Evolutionary conservation across 2,888 invertebrate genomes (phyloP).

Genomic region (Yponomeuta malinellus): DNA sequence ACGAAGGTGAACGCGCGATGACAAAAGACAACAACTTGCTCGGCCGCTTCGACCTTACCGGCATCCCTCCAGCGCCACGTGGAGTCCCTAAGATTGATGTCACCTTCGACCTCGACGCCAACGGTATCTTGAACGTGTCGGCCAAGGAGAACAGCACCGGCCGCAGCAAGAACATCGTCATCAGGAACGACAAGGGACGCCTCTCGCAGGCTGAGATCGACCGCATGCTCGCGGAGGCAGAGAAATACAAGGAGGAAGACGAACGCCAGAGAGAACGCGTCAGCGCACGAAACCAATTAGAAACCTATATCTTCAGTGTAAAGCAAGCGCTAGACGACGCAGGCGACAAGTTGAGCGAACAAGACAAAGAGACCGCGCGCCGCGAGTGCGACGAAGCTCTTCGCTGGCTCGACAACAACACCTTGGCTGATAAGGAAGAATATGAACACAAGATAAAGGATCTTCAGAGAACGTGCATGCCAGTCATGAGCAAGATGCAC

Average conservation of each 20-base stretch:
- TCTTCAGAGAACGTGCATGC: slow-evolving; percentile 74
- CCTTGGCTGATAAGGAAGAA: slow-evolving; percentile 79
- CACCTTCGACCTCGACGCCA: slow-evolving; percentile 85
- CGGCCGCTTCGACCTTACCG: slow-evolving; percentile 79
- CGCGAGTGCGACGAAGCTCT: slow-evolving; percentile 76
- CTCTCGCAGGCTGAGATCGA: slow-evolving; percentile 89
- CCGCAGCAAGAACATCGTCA: slow-evolving; percentile 84
- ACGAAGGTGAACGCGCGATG: slow-evolving; percentile 87
- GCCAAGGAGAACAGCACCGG: slow-evolving; percentile 82
- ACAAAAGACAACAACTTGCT: slow-evolving; percentile 84
- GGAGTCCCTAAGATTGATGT: slow-evolving; percentile 82
- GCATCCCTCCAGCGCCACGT: slow-evolving; percentile 81
- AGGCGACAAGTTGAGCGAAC: slow-evolving; percentile 75
- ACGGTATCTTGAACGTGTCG: slow-evolving; percentile 88
- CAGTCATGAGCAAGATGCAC: slow-evolving; percentile 74
- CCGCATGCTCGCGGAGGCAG: slow-evolving; percentile 84
- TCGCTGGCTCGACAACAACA: slow-evolving; percentile 83
- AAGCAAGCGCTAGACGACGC: slow-evolving; percentile 81
- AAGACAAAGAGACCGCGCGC: slow-evolving; percentile 77
- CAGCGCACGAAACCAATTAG: slow-evolving; percentile 81
- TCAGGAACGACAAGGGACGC: slow-evolving; percentile 88
- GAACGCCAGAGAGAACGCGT: slow-evolving; percentile 81
- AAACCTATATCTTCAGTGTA: slow-evolving; percentile 81
- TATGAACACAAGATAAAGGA: slow-evolving; percentile 78
- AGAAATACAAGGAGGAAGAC: slow-evolving; percentile 83